A percentile compares a stretch with the other conserved stretches of the same genome.
These are phyloP conservation scores for Pectinophora gossypiella DNA, from an alignment of 1,140 invertebrate species.

Conservation along the genomic window DNA sequence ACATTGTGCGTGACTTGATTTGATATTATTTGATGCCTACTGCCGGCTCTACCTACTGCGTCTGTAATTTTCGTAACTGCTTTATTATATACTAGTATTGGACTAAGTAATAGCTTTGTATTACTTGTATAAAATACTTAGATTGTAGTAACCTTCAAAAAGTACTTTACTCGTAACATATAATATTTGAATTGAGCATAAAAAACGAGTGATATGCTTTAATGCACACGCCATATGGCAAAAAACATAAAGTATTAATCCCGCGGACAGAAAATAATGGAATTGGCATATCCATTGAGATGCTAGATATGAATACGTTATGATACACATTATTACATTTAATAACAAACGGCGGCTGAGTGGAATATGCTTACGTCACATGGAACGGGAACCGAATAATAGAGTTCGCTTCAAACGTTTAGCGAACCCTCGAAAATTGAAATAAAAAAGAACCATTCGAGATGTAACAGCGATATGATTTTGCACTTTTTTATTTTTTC, in stretches of 20 bases:
- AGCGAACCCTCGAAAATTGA: constrained; percentile 71
- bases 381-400: constrained; percentile 61
- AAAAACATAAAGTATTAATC: constrained; percentile 21
- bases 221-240: background rate
- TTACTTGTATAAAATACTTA: no score
- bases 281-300: constrained; percentile 69
- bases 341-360: constrained; percentile 64
- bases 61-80: no score
- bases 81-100: no score
- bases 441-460: constrained; percentile 71
- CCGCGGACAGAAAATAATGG: constrained; percentile 33
- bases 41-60: background rate
- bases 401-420: constrained; percentile 68
- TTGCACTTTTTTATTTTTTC: constrained; percentile 63
- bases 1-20: constrained; percentile 22
- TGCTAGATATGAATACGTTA: constrained; percentile 72
- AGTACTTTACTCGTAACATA: no score
- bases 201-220: background rate
- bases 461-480: constrained; percentile 74
- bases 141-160: no score
- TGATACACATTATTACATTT: constrained; percentile 71
- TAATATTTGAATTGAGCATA: background rate
- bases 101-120: no score
- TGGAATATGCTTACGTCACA: constrained; percentile 65
- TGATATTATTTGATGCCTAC: background rate